Evolutionary conservation across 2,113 vertebrate genomes (phyloP).

Genomic region (Callaeas wilsoni): DNA sequence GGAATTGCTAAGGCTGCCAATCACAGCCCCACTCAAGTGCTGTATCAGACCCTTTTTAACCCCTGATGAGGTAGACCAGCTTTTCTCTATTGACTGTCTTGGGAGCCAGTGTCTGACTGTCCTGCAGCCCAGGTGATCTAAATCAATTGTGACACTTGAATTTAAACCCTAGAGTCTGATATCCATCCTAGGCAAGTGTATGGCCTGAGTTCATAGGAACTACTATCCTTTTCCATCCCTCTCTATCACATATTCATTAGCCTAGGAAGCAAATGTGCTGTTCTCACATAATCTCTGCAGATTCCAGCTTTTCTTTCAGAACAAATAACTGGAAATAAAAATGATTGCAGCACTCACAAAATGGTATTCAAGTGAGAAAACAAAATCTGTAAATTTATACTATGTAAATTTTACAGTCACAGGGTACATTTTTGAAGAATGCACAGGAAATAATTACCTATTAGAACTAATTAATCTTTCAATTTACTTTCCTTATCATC

Average conservation of each 20-base stretch:
- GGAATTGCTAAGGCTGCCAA: neutral
- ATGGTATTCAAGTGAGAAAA: neutral
- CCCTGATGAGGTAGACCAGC: neutral
- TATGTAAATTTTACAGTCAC: neutral
- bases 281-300: neutral
- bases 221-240: neutral
- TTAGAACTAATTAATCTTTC: conserved; percentile 21
- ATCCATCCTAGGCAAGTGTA: neutral
- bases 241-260: neutral
- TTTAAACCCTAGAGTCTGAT: neutral
- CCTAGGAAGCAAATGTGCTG: neutral
- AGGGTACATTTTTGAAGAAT: neutral
- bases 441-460: neutral
- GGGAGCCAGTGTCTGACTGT: neutral
- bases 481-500: neutral
- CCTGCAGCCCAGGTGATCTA: neutral
- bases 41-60: neutral
- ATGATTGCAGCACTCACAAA: neutral
- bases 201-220: neutral
- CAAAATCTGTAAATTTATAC: neutral
- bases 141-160: neutral
- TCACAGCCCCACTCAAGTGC: neutral
- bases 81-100: neutral
- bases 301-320: neutral
- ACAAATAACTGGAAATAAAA: neutral